These are phyloP conservation scores for Cremastinae sp. DNA, from an alignment of 2,888 invertebrate species.

Conservation along the genomic window DNA sequence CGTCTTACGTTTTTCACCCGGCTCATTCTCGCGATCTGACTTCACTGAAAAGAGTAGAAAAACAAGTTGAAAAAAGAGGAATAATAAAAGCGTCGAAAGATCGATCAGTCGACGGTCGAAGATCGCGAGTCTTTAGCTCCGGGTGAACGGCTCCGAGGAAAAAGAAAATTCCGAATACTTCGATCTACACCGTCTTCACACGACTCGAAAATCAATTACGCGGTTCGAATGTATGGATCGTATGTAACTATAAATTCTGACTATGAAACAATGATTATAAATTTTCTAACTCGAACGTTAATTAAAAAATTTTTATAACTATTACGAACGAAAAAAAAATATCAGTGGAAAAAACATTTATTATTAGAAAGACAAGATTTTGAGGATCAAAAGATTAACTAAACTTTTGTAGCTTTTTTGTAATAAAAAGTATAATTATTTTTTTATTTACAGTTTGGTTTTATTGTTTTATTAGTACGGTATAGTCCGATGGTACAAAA, in stretches of 20 bases:
- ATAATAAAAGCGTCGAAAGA: constrained; percentile 28
- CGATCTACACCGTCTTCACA: constrained; percentile 37
- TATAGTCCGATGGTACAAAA: too few species aligned
- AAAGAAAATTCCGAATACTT: constrained; percentile 21
- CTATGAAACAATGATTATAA: too few species aligned
- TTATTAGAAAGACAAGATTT: too few species aligned
- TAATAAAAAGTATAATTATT: too few species aligned
- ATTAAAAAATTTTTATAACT: too few species aligned
- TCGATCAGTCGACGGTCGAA: constrained; percentile 10
- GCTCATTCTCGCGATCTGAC: background rate
- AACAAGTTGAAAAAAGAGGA: constrained; percentile 5
- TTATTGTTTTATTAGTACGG: too few species aligned
- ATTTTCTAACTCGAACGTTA: too few species aligned
- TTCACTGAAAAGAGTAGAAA: too few species aligned
- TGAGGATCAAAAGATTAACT: too few species aligned
- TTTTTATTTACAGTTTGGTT: too few species aligned
- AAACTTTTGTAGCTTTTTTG: too few species aligned
- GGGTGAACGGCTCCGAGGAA: constrained; percentile 30
- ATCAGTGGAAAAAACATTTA: background rate
- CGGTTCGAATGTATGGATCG: constrained; percentile 41
- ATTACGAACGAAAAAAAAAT: background rate
- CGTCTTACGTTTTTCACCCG: background rate
- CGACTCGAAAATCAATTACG: constrained; percentile 62
- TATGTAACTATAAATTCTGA: constrained; percentile 1
- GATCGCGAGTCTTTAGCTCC: constrained; percentile 1